These are phyloP conservation scores for Anoplophora glabripennis DNA, from an alignment of 1,140 invertebrate species.

Conservation along the genomic window DNA sequence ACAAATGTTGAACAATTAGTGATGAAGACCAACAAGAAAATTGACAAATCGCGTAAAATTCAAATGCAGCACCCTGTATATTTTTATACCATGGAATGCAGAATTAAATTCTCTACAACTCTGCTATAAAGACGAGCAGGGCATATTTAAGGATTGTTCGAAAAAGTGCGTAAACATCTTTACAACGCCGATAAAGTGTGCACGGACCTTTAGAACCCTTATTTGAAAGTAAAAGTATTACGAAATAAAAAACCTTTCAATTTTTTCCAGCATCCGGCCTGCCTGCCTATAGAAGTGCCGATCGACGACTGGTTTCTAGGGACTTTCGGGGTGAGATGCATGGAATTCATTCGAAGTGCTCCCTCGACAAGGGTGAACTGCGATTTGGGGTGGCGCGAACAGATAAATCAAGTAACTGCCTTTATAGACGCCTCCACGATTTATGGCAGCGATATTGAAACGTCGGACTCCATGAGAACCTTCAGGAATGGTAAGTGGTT, in stretches of 20 bases:
- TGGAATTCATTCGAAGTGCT: slow-evolving; percentile 72
- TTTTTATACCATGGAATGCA: too few species aligned
- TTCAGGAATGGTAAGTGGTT: slow-evolving; percentile 63
- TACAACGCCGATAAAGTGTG: too few species aligned
- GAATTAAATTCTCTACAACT: too few species aligned
- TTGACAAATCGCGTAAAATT: too few species aligned
- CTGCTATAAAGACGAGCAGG: too few species aligned
- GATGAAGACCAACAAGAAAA: too few species aligned
- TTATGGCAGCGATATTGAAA: slow-evolving; percentile 81
- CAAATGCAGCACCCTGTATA: too few species aligned
- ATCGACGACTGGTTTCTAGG: slow-evolving; percentile 69
- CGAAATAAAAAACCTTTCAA: not conserved
- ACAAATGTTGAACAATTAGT: too few species aligned
- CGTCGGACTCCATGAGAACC: slow-evolving; percentile 68
- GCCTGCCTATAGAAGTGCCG: slow-evolving; percentile 74
- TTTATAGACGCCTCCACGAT: slow-evolving; percentile 89
- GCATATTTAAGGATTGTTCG: too few species aligned
- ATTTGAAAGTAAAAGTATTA: not conserved
- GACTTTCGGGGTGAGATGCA: slow-evolving; percentile 65
- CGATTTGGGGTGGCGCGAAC: slow-evolving; percentile 68
- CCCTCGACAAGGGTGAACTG: slow-evolving; percentile 69
- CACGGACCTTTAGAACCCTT: too few species aligned
- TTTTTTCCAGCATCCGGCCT: slow-evolving; percentile 70
- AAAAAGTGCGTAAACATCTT: too few species aligned
- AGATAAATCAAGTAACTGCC: slow-evolving; percentile 80